phyloP scores from a whole-genome alignment of 2,888 invertebrate genomes.

The Oxystoma pomonae region DNA sequence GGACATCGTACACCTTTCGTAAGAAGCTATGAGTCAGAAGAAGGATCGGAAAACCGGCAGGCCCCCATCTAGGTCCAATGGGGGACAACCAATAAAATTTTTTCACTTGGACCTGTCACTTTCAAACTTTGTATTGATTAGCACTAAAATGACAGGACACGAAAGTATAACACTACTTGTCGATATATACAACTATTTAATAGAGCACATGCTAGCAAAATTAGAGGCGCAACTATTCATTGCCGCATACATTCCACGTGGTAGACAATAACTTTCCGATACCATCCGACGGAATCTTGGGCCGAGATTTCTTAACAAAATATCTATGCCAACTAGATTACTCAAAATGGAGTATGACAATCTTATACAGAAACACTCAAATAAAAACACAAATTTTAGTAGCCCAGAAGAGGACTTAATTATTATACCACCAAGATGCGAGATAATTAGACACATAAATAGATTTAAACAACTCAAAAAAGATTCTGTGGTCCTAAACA shows the following conservation, averaged over 20 bases:
- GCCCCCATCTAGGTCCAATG: background rate
- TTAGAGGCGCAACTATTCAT: constrained; percentile 7
- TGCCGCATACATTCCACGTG: constrained; percentile 7
- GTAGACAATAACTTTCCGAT: constrained; percentile 9
- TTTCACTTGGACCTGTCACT: constrained; percentile 6
- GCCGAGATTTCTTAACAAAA: background rate
- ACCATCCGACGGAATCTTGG: constrained; percentile 10
- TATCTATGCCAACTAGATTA: constrained; percentile 5
- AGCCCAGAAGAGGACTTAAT: constrained; percentile 7
- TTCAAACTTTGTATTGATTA: constrained; percentile 20
- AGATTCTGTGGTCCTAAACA: background rate
- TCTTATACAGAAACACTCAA: background rate
- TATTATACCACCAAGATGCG: constrained; percentile 7
- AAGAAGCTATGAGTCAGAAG: background rate
- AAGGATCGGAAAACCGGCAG: background rate
- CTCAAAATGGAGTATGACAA: constrained; percentile 2
- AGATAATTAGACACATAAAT: constrained; percentile 3
- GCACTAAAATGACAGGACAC: constrained; percentile 6
- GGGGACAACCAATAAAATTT: background rate
- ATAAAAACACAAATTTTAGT: background rate
- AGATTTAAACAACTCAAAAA: background rate
- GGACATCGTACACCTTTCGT: background rate
- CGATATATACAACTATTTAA: no score
- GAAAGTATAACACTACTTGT: constrained; percentile 4
- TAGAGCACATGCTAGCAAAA: background rate